These are phyloP conservation scores for Macroteleia sp. DNA, from an alignment of 2,888 invertebrate genomes.

Conservation along the genomic window DNA sequence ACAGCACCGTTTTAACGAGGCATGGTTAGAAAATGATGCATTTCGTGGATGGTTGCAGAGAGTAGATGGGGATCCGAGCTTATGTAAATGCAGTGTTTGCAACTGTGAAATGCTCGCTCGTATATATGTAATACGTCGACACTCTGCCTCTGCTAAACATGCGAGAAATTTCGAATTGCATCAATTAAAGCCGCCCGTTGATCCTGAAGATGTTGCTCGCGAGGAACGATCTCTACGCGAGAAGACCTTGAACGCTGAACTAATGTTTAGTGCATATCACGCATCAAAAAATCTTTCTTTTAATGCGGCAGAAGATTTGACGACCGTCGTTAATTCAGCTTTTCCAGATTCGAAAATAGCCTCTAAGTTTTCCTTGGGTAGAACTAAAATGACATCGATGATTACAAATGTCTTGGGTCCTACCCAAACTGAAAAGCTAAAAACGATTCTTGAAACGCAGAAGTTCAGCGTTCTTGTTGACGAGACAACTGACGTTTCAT, in stretches of 20 bases:
- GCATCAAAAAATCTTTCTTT: not conserved
- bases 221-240: not conserved
- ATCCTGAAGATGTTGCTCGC: not conserved
- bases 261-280: not conserved
- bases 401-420: not conserved
- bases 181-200: no score
- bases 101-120: no score
- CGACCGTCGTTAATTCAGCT: not conserved
- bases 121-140: no score
- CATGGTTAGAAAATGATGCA: no score
- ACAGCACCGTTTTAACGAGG: no score
- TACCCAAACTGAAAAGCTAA: not conserved
- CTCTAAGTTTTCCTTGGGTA: not conserved
- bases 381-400: not conserved
- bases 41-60: no score
- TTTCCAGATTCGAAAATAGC: not conserved
- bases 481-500: no score
- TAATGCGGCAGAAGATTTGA: not conserved
- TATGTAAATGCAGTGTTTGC: no score
- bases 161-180: no score
- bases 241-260: not conserved
- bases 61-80: no score
- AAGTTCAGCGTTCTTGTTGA: slow-evolving; percentile 65
- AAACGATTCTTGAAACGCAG: slow-evolving; percentile 71
- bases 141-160: no score